A percentile compares a stretch with the other conserved stretches of the same genome.
These are phyloP conservation scores for Hydrotaea diabolus DNA, from an alignment of 2,888 invertebrate genomes.

Conservation along the genomic window DNA sequence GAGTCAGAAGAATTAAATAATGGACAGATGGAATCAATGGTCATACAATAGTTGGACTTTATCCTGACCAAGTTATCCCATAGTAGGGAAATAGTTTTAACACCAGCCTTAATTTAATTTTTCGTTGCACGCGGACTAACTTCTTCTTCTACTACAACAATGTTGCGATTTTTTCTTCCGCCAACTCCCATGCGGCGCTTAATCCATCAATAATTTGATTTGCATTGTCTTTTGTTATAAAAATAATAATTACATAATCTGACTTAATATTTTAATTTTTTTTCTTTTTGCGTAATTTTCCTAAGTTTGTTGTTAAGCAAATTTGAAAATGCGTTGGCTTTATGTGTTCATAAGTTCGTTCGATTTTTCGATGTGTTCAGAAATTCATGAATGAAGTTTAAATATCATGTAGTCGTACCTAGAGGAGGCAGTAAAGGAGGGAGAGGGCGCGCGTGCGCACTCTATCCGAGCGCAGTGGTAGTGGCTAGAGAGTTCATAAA, in stretches of 20 bases:
- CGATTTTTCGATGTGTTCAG: conserved; percentile 6
- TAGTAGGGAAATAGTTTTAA: too few species aligned
- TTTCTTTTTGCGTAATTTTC: conserved; percentile 12
- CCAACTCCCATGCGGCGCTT: conserved; percentile 11
- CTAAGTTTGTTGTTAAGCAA: background rate
- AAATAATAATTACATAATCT: background rate
- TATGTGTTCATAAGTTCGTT: too few species aligned
- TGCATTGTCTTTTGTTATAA: background rate
- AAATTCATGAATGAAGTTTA: conserved; percentile 64
- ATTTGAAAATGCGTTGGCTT: conserved; percentile 50
- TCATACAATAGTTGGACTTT: too few species aligned
- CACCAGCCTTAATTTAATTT: too few species aligned
- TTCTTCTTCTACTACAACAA: background rate
- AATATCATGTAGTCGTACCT: conserved; percentile 41
- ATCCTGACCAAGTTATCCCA: too few species aligned
- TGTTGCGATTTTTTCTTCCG: background rate
- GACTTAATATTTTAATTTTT: background rate
- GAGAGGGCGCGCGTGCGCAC: too few species aligned
- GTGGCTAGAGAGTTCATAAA: conserved; percentile 15
- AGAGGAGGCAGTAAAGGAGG: too few species aligned
- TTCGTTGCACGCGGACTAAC: too few species aligned
- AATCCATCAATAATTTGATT: conserved; percentile 27
- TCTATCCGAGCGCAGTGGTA: background rate
- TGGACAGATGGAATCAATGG: too few species aligned
- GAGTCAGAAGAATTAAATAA: too few species aligned